Evolutionary conservation across 2,113 vertebrate genomes (phyloP).

Genomic region (Hydrolagus affinis): DNA sequence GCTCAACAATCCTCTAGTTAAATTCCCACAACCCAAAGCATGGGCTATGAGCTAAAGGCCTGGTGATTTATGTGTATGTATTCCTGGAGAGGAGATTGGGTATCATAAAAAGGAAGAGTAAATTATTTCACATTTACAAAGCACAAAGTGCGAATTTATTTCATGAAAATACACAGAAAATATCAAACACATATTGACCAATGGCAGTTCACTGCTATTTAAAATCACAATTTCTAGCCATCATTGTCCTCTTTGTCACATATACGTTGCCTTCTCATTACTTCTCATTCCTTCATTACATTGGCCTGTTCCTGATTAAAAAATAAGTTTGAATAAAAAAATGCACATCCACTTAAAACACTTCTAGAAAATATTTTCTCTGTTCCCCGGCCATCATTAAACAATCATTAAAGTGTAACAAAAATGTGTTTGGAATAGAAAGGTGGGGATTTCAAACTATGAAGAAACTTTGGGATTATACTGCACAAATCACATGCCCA

Average conservation of each 20-base stretch:
- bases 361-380: slow-evolving; percentile 2
- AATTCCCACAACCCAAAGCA: too few relatives aligned
- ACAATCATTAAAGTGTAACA: neutral
- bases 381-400: neutral
- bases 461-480: neutral
- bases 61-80: neutral
- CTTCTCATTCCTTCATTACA: neutral
- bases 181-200: slow-evolving; percentile 18
- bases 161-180: slow-evolving; percentile 24
- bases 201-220: slow-evolving; percentile 13
- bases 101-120: neutral
- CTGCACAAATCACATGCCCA: neutral
- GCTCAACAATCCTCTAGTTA: too few relatives aligned
- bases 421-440: neutral
- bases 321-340: neutral
- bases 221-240: slow-evolving; percentile 3
- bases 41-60: too few relatives aligned
- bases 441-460: neutral
- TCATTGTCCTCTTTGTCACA: neutral
- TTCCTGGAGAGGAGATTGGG: neutral
- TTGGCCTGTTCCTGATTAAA: neutral
- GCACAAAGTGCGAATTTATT: slow-evolving; percentile 28
- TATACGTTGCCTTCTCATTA: neutral
- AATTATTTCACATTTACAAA: slow-evolving; percentile 22
- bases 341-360: neutral